Evolutionary conservation across 1,140 invertebrate genomes (phyloP), one percentile per base, ranked within the genome.

Genomic region (Linepithema humile): DNA sequence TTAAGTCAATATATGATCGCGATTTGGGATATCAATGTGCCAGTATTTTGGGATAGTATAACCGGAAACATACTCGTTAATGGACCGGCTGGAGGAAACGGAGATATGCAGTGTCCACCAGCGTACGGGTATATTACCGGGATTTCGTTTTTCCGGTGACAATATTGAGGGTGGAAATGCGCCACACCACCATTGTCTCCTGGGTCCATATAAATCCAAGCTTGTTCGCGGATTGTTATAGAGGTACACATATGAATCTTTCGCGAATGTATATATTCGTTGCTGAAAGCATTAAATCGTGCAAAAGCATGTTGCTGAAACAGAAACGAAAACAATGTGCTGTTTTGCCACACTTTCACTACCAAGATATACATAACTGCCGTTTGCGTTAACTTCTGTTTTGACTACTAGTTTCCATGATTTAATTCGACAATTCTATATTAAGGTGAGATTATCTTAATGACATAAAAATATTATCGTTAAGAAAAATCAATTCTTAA

Each of bases 111-210:
- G 38, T 40, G 62, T 38, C 62, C 45, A 78, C 6, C 29, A 38
- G 40, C 32, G 26, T 6, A 26, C 59, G 26, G 75, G 62, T 80
- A 80, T 80, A 69, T 80, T 80, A 80, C 50, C 48, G 64, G 64
- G n/a, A 70, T 70, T 45, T 26, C 57, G 73, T 75, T 80, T 80
- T 80, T 80, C 75, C 75, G 75, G 48, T 70, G 64, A 80, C 75
- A 57, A 80, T 80, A 80, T 80, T 55, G 75, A 70, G 38, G 7
- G 17, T 80, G 50, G 75, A 80, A 80, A 70, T n/a, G 23, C 35
- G 55, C n/a, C n/a, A n/a, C n/a, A n/a, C n/a, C n/a, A 26, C 75
- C 43, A 65, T 65, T 80, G 75, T 80, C 45, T 20, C 50, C n/a
- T 10, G 48, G 64, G 12, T 26, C 4, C 35, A 17, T 55, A 69